phyloP scores from a whole-genome alignment of 2,888 invertebrate genomes.

The Tachina lurida region DNA sequence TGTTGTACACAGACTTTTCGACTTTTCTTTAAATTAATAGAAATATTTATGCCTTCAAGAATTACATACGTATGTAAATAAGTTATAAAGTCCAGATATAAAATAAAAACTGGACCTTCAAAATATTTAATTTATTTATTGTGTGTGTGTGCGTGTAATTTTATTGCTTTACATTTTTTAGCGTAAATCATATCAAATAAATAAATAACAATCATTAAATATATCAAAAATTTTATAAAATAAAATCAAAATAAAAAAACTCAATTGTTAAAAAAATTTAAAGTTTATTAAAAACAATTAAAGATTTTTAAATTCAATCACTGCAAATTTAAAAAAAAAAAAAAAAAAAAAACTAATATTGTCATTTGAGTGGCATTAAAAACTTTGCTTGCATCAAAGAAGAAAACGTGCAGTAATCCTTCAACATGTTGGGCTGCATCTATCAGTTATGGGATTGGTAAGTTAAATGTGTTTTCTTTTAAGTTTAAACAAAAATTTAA shows the following conservation, averaged over 20 bases:
- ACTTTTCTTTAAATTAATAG: conserved; percentile 51
- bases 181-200: conserved; percentile 49
- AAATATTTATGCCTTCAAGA: not conserved
- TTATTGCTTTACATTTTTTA: conserved; percentile 4
- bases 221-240: conserved; percentile 24
- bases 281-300: conserved; percentile 26
- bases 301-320: conserved; percentile 33
- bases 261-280: not conserved
- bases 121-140: conserved; percentile 17
- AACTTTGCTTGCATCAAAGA: conserved; percentile 12
- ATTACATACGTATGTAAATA: not conserved
- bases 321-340: conserved; percentile 1
- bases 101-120: not conserved
- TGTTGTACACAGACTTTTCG: conserved; percentile 53
- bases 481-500: conserved; percentile 1
- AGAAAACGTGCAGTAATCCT: conserved; percentile 45
- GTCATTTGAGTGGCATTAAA: conserved; percentile 36
- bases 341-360: conserved; percentile 19
- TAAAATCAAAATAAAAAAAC: conserved; percentile 15
- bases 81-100: not conserved
- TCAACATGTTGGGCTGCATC: conserved; percentile 85
- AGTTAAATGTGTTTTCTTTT: conserved; percentile 76
- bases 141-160: not conserved
- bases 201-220: conserved; percentile 30
- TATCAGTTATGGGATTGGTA: conserved; percentile 87